Evolutionary conservation across 1,140 invertebrate species (phyloP), one percentile per base, ranked within the genome.

Genomic region (Sitobion miscanthi): DNA sequence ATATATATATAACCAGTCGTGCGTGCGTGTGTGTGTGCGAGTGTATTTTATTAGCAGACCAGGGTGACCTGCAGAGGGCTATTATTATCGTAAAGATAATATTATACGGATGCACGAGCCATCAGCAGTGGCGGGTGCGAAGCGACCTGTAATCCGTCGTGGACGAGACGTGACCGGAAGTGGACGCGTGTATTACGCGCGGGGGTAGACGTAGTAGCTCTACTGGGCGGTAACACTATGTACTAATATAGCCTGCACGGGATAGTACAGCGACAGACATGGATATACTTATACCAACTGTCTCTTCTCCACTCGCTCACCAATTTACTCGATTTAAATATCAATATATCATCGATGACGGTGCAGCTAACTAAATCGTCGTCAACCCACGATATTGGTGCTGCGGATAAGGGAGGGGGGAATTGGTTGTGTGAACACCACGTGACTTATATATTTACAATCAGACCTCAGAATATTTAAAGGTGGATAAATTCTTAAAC

Each of bases 11-110:
- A 30, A 85, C 83, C 38, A 42, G 83, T 42, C 35, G 38, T 82
- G n/a, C n/a, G 69, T 82, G 11, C 38, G 38, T 42, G 82, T 21
- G 11, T 25, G 83, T 14, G 52, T 30, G 52, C 20, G 30, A 25
- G 11, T 57, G 90, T 91, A 47, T 82, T 91, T 91, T 77, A 91
- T 91, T 91, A 91, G 90, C 35, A 30, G 25, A 77, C 42, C 38
- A n/a, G 0, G 42, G 23, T 9, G 42, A 91, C 86, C 47, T 30
- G 30, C 62, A n/a, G n/a, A 87, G 47, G 86, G 30, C 45, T 49
- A 77, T 69, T 91, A 91, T 77, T 91, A 77, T 91, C 42, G 62
- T 82, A 69, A 49, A 49, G 57, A 77, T 77, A 91, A 62, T 62
- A 90, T 90, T 62, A 62, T 62, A 90, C 54, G 54, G 54, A 21